Evolutionary conservation across 1,140 invertebrate genomes (phyloP), one percentile per base, ranked within the genome.

Genomic region (Eueides isabella): DNA sequence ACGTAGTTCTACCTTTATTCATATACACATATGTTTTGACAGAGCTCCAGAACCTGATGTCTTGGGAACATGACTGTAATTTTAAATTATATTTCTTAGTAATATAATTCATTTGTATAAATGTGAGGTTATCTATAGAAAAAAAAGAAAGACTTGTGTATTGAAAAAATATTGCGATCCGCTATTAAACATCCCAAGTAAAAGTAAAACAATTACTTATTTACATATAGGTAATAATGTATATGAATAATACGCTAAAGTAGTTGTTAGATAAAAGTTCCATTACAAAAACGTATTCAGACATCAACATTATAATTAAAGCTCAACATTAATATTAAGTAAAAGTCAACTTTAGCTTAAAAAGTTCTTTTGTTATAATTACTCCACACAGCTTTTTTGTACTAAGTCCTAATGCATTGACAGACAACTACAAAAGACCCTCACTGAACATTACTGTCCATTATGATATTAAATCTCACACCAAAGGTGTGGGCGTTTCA

Each of bases 401-500:
- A 62, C 48, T 16, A 11, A 48, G 65, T 66, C 61, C 33, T 77
- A 80, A 78, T 80, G 73, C 77, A 75, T 78, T 76, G 79, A 75
- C 67, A 77, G 67, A 41, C 71, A 66, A 77, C 38, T 72, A 73
- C 67, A 81, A 74, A 79, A 72, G 65, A 76, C 76, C 71, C 73
- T 76, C 63, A 70, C 55, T 70, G 64, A 69, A 78, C 72, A 77
- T 74, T 76, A 77, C 48, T 82, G 75, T 80, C 76, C 78, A 80
- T 80, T 81, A 81, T 80, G 74, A 75, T 82, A 82, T 82, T 82
- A 74, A 81, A 81, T 80, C 78, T 78, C 80, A 67, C 75, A 74
- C 73, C 78, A 70, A 66, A 72, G 71, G 71, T 76, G 77, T 67
- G 74, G 68, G 76, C 61, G 71, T 61, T 68, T 33, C 67, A 61